Evolutionary conservation across 2,113 vertebrate genomes (phyloP), one percentile per base, ranked within the genome.

Genomic region (Vireo altiloquus): DNA sequence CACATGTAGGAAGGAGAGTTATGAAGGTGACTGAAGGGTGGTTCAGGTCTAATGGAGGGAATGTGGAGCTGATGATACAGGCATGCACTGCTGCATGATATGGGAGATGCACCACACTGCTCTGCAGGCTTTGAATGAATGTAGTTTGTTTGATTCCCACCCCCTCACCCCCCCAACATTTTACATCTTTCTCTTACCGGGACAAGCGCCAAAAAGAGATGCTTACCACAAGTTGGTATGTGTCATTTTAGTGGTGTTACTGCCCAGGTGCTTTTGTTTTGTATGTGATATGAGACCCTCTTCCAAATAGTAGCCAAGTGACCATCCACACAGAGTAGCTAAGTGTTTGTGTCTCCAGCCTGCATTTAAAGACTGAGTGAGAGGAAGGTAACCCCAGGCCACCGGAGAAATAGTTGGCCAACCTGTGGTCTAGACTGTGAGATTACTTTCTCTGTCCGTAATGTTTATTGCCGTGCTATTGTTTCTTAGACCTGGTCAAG

Each of bases 281-380:
- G 39, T 30, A 25, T 18, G 7, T 61, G 13, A 7, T 52, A 9
- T 27, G 12, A 63, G 44, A 35, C 39, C 13, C 23, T 5, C 7
- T 90, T 70, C 23, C 15, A 57, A 40, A 39, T 7, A 39, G 19
- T 52, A 46, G 31, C 19, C 39, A 42, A 78, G 40, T 33, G 47
- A 9, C 20, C 1, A 1, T 79, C 16, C 21, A 10, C 6, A 0
- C 1, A 2, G 11, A 4, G 8, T 46, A 10, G 37, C 46, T 5
- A 71, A 80, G 9, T 35, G 10, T 78, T 70, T 75, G 31, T 5
- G 11, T n/a, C 15, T 7, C 37, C 27, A 56, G n/a, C 8, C 17
- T 83, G 35, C 17, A 50, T 8, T 12, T 75, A 54, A 82, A 87
- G 20, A 50, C 15, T 40, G 37, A 57, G 2, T 33, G 35, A 82